Evolutionary conservation across 2,888 invertebrate genomes (phyloP), one percentile per base, ranked within the genome.

Genomic region (Blera fallax): DNA sequence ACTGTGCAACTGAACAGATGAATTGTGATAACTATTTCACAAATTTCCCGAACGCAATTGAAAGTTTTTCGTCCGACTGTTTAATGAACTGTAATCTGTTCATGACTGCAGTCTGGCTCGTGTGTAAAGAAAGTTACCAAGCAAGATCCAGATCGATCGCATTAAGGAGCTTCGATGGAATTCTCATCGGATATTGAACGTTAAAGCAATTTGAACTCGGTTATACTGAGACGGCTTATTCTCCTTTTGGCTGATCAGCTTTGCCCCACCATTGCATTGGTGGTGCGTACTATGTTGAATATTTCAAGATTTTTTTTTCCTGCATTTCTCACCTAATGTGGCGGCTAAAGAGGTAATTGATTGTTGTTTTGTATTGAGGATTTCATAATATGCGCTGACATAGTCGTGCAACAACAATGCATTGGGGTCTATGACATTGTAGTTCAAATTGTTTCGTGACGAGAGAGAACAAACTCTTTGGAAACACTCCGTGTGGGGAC

Each of bases 131-230:
- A 87, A 87, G 87, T 87, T 84, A 82, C 84, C 84, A 74, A 84
- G 50, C 87, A 78, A 84, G 84, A 84, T 87, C 87, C 79, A 79
- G 79, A 83, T 79, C 72, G 84, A 84, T 87, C 84, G 40, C 45
- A 69, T 83, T 74, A 64, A 87, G 70, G 79, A 78, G 82, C 50
- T 67, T 48, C 43, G 65, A 80, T 74, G 85, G 70, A 67, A 85
- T 85, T 85, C 76, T 67, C 81, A 67, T 54, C 52, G 65, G 45
- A 56, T 72, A n/a, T 37, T 48, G 70, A 24, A 29, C 64, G 62
- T 43, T 40, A 29, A 56, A 54, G 54, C 45, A 50, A 69, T 56
- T 58, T 70, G 76, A 85, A 80, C 70, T 74, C 64, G 52, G 69
- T 29, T 48, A 21, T 34, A 52, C 18, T 21, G 0, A 60, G 43